Evolutionary conservation across 2,888 invertebrate genomes (phyloP), one percentile per base, ranked within the genome.

Genomic region (Clitarchus hookeri): DNA sequence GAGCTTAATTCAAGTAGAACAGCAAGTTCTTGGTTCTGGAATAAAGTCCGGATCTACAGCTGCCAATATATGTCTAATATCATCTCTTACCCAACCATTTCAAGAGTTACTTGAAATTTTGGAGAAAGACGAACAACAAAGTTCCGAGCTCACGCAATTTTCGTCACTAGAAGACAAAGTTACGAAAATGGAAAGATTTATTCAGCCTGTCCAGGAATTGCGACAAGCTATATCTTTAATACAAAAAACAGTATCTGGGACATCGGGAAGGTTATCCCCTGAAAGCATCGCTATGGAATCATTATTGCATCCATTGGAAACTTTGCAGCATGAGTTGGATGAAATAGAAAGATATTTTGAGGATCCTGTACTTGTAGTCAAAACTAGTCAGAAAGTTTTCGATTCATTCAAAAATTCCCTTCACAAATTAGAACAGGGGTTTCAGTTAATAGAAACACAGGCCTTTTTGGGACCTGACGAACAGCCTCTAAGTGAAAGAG

Each of bases 41-140:
- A 84, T 87, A 65, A 80, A 87, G 26, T 27, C 84, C 44, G 23
- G 44, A 25, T 54, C 79, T 27, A 82, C 82, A 27, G 79, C 79
- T 1, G 65, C 84, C 6, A 83, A 84, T 25, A 84, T 86, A 36
- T 44, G 19, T 44, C 54, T 83, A 79, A 91, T 92, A 19, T 92
- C 92, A 89, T 91, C 91, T 16, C 90, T 91, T 78, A 90, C 92
- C 23, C 90, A 92, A 88, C 91, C 91, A 26, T 90, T 92, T 88
- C 90, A 91, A 27, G 91, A 92, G 88, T 90, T 92, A 25, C 91
- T 92, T 86, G 91, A 91, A 88, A 91, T 92, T 16, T 89, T 91
- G n/a, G 88, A 89, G 77, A 89, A 85, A n/a, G 87, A 87, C 44
- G 80, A 83, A 77, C n/a, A n/a, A 23, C n/a, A 82, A 36, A 27